A percentile compares a stretch with the other conserved stretches of the same genome.
phyloP scores from a whole-genome alignment of 2,797 vertebrate genomes.

The Muscicapa comitata region DNA sequence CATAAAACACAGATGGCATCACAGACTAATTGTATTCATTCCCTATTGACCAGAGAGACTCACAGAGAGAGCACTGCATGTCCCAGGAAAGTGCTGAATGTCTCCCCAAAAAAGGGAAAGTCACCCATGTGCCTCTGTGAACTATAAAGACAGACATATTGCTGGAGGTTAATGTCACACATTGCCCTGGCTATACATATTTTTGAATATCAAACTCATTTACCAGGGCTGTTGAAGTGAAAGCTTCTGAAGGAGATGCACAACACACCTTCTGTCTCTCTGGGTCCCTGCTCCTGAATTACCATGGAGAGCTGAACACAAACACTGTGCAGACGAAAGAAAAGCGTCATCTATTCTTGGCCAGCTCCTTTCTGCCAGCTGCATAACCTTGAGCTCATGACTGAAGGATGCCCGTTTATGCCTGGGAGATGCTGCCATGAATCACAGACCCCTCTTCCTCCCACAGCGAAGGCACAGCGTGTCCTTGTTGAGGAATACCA shows the following conservation, averaged over 20 bases:
- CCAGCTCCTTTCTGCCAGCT: background rate
- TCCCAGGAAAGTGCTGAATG: background rate
- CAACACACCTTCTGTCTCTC: background rate
- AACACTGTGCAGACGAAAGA: background rate
- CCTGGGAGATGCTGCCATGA: background rate
- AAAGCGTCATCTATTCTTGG: background rate
- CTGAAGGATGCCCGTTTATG: background rate
- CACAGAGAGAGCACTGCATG: background rate
- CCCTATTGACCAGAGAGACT: background rate
- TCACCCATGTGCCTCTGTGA: background rate
- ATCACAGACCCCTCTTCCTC: conserved; percentile 9
- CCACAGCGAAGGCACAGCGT: background rate
- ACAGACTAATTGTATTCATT: background rate
- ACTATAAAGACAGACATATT: background rate
- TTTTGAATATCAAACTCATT: background rate
- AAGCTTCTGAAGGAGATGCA: background rate
- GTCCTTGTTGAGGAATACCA: conserved; percentile 12
- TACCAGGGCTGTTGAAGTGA: background rate
- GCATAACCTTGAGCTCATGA: background rate
- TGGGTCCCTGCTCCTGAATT: background rate
- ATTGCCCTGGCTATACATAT: background rate
- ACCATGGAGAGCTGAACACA: background rate
- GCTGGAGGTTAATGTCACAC: background rate
- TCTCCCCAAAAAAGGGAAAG: background rate
- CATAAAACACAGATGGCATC: background rate